These are phyloP conservation scores for Elysia chlorotica DNA, from an alignment of 1,140 invertebrate genomes.

Conservation along the genomic window DNA sequence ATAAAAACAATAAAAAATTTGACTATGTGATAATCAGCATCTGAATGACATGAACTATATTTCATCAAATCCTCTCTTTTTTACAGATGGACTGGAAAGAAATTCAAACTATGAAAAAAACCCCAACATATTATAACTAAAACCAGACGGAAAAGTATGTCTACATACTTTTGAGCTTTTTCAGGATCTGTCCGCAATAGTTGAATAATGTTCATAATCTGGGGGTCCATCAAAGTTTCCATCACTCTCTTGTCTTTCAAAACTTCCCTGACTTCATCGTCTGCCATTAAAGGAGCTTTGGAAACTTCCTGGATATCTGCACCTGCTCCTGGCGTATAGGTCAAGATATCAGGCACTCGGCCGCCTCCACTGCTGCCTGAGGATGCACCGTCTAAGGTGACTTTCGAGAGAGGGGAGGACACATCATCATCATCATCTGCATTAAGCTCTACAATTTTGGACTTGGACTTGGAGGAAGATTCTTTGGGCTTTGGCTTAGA, in stretches of 20 bases:
- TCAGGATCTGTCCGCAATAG: conserved; percentile 38
- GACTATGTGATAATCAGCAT: no score
- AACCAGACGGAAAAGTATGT: background rate
- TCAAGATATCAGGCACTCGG: background rate
- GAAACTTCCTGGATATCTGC: conserved; percentile 31
- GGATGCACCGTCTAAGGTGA: no score
- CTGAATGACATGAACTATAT: no score
- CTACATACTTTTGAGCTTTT: conserved; percentile 42
- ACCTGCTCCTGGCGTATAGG: background rate
- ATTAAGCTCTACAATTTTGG: background rate
- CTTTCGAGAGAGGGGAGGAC: background rate
- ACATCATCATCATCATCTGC: background rate
- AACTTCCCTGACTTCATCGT: conserved; percentile 34
- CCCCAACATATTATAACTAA: no score
- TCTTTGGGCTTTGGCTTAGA: background rate
- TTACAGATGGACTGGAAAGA: no score
- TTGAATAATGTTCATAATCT: conserved; percentile 43
- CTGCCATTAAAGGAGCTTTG: background rate
- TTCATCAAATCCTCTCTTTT: no score
- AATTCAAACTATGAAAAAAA: no score
- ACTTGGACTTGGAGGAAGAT: background rate
- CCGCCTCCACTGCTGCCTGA: no score
- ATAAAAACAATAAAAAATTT: no score
- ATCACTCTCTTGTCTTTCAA: conserved; percentile 38
- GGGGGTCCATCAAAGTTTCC: conserved; percentile 41